A percentile compares a stretch with the other conserved stretches of the same genome.
phyloP scores from a whole-genome alignment of 2,888 invertebrate species.

The Agrenia bidenticulata region DNA sequence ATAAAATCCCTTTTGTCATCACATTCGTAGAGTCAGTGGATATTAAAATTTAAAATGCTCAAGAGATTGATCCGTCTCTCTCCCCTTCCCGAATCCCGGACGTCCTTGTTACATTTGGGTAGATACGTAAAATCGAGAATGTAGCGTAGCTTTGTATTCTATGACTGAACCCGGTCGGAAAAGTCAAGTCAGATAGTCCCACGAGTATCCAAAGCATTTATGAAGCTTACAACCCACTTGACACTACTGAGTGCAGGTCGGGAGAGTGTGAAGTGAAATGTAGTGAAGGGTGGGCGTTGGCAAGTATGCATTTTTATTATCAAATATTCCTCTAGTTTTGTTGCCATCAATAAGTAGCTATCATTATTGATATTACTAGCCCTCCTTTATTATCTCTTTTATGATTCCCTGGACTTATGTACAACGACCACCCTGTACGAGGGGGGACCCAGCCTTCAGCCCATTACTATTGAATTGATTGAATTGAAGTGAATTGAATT shows the following conservation, averaged over 20 bases:
- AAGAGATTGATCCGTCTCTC: no score
- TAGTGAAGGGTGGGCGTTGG: constrained; percentile 9
- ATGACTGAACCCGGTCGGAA: no score
- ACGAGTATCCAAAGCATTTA: not conserved
- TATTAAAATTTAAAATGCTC: no score
- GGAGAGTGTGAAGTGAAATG: constrained; percentile 4
- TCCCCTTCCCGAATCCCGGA: no score
- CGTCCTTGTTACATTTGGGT: no score
- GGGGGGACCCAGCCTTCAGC: not conserved
- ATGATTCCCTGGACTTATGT: not conserved
- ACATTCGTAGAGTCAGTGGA: no score
- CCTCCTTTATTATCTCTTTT: not conserved
- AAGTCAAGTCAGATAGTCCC: no score
- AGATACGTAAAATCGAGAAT: no score
- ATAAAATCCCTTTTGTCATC: no score
- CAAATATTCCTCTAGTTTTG: not conserved
- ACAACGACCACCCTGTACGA: no score
- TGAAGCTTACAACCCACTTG: not conserved
- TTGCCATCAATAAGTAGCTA: constrained; percentile 14
- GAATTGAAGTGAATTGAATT: constrained; percentile 44
- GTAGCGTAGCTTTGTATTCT: no score
- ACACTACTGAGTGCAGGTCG: not conserved
- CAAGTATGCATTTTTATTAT: constrained; percentile 6
- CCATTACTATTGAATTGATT: constrained; percentile 38
- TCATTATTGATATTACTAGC: constrained; percentile 6